Evolutionary conservation across 2,797 vertebrate genomes (phyloP).

Genomic region (Microctenopoma lineatum): DNA sequence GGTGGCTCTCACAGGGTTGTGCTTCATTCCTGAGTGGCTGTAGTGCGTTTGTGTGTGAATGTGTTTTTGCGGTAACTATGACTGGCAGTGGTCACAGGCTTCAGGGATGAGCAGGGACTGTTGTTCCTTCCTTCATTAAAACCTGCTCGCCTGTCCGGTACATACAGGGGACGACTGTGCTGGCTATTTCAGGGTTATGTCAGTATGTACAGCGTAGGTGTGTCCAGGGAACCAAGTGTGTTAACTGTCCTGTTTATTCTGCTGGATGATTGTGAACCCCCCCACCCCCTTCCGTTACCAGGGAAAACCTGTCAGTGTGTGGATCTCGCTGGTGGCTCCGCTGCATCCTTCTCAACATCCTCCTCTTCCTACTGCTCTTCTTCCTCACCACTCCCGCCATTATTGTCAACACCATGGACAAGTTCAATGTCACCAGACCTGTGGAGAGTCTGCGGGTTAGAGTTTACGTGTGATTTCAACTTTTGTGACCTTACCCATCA

Average conservation of each 20-base stretch:
- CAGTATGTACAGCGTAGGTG: slow-evolving; percentile 18
- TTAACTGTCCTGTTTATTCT: slow-evolving; percentile 37
- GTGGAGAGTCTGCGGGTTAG: slow-evolving; percentile 93
- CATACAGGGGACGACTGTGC: slow-evolving; percentile 13
- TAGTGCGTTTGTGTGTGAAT: slow-evolving; percentile 25
- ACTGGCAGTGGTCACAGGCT: slow-evolving; percentile 24
- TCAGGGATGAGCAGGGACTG: slow-evolving; percentile 25
- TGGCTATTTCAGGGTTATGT: slow-evolving; percentile 47
- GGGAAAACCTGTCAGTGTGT: slow-evolving; percentile 95
- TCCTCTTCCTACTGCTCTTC: slow-evolving; percentile 96
- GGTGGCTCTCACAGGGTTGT: slow-evolving; percentile 37
- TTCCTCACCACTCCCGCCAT: slow-evolving; percentile 98
- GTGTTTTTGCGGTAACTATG: slow-evolving; percentile 22
- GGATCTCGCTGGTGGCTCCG: slow-evolving; percentile 93
- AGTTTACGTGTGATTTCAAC: slow-evolving; percentile 14
- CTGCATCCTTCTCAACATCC: slow-evolving; percentile 92
- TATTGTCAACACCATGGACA: slow-evolving; percentile 98
- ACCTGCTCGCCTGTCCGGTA: slow-evolving; percentile 34
- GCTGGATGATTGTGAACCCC: slow-evolving; percentile 24
- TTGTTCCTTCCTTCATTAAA: slow-evolving; percentile 55
- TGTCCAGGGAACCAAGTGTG: slow-evolving; percentile 24
- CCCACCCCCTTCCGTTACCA: slow-evolving; percentile 58
- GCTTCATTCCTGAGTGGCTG: slow-evolving; percentile 43
- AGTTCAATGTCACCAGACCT: slow-evolving; percentile 95
- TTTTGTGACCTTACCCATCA: background rate